Base-by-base conservation (phyloP, 2,888 invertebrate genomes). In the Gerris lacustris region DNA sequence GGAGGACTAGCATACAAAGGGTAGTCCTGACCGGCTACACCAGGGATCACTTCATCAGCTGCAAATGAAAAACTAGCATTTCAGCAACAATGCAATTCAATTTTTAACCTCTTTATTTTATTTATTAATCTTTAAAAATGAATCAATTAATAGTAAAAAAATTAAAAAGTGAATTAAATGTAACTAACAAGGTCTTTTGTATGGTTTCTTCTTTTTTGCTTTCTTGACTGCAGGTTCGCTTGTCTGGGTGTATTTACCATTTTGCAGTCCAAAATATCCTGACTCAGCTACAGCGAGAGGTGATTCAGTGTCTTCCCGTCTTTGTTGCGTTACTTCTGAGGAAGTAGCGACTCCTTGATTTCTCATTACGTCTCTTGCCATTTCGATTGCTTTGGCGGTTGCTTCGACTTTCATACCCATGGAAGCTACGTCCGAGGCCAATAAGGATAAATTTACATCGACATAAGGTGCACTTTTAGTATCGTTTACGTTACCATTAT, bases 1-100 rank as follows among this genome's bases (percentile, higher is more conserved):
- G 75, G 75, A 63, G 75, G 74, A 67, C 70, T 72, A 62, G 71
- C 73, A 67, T 76, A 76, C 47, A 77, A 75, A 31, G 78, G 78
- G 73, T 79, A 79, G 73, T 79, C 78, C 63, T 74, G 74, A 62
- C 78, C 78, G 18, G 78, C 76, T n/a, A 77, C 73, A 55, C 78
- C 79, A 45, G 79, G 78, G 44, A 79, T 78, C 0, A 77, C 76
- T 45, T 76, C 76, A 31, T 75, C 71, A 70, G 76, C 77, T 77
- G 66, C 6, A 63, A 69, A 44, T 11, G 47, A 73, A 44, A 67
- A 64, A 73, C 31, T 31, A 31, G 31, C 31, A 31, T 31, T 31
- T 31, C 31, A 62, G 62, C 11, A 62, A 62, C 62, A 62, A 62
- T 15, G n/a, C 62, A 62, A 62, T n/a, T 15, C 11, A 62, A 15